Conservation (phyloP, 1,140 invertebrate species). For the Ips nitidus region DNA sequence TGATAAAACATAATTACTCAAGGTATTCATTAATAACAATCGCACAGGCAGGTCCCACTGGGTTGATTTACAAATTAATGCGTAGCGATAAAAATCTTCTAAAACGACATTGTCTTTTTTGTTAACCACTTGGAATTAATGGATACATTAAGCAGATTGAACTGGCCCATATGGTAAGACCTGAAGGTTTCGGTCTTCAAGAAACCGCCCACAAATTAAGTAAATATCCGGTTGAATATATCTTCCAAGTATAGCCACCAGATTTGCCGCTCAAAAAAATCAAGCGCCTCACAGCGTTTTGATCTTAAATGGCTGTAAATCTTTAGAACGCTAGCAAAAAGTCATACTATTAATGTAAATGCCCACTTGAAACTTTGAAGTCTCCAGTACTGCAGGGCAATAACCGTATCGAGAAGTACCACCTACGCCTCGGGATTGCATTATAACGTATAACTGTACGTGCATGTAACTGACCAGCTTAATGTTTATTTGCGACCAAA, state of each 20-base stretch:
- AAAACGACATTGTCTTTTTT: slow-evolving; percentile 8
- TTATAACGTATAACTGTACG: slow-evolving; percentile 30
- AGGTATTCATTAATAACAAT: not conserved
- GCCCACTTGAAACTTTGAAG: slow-evolving; percentile 26
- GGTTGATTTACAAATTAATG: not conserved
- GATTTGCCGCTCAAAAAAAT: not conserved
- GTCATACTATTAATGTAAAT: slow-evolving; percentile 26
- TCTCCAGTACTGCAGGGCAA: slow-evolving; percentile 24
- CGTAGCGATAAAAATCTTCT: not conserved
- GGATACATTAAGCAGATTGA: slow-evolving; percentile 10
- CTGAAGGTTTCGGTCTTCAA: not conserved
- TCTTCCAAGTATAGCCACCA: not conserved
- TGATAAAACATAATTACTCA: not conserved
- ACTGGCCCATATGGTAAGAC: not conserved
- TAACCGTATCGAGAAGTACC: slow-evolving; percentile 29
- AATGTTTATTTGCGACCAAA: slow-evolving; percentile 32
- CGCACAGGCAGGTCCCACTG: not conserved
- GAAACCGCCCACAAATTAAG: slow-evolving; percentile 9
- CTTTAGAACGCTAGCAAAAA: slow-evolving; percentile 14
- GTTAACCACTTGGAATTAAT: slow-evolving; percentile 6
- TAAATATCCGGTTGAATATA: slow-evolving; percentile 6
- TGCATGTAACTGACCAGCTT: slow-evolving; percentile 32
- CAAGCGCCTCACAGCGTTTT: slow-evolving; percentile 5
- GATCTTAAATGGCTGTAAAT: slow-evolving; percentile 12
- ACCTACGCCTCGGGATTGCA: slow-evolving; percentile 28